phyloP scores from a whole-genome alignment of 2,888 invertebrate species.

The Himalopsyche tibetana region DNA sequence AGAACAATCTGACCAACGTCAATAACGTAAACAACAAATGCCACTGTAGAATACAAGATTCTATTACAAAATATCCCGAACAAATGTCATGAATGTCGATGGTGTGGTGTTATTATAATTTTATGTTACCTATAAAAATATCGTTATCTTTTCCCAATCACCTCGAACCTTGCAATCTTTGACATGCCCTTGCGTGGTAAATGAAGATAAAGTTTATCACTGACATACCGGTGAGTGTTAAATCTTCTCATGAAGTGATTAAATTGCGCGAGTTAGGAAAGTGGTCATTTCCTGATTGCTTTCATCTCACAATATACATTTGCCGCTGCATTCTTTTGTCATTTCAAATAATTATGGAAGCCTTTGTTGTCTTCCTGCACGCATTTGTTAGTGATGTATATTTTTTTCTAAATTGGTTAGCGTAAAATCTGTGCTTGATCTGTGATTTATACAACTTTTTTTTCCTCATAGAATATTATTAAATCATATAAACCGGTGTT shows the following conservation, averaged over 20 bases:
- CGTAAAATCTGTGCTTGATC: too few species aligned
- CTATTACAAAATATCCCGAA: constrained; percentile 16
- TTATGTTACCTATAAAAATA: not conserved
- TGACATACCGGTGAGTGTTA: constrained; percentile 25
- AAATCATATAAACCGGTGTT: too few species aligned
- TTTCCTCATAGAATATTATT: too few species aligned
- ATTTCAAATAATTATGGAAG: not conserved
- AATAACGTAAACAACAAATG: not conserved
- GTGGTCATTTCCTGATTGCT: constrained; percentile 58
- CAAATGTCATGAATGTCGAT: constrained; percentile 34
- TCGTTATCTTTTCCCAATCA: not conserved
- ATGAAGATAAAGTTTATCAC: not conserved
- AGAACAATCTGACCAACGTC: not conserved
- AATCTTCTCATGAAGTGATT: constrained; percentile 35
- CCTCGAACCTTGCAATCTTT: not conserved
- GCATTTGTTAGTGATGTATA: not conserved
- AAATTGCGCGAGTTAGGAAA: constrained; percentile 55
- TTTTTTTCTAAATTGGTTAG: too few species aligned
- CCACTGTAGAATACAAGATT: constrained; percentile 32
- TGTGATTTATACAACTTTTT: too few species aligned
- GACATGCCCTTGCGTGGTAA: constrained; percentile 2
- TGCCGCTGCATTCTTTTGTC: not conserved
- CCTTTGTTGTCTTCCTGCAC: not conserved
- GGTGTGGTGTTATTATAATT: constrained; percentile 8
- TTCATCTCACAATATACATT: constrained; percentile 16